Evolutionary conservation across 2,888 invertebrate species (phyloP), one percentile per base, ranked within the genome.

Genomic region (Automeris io): DNA sequence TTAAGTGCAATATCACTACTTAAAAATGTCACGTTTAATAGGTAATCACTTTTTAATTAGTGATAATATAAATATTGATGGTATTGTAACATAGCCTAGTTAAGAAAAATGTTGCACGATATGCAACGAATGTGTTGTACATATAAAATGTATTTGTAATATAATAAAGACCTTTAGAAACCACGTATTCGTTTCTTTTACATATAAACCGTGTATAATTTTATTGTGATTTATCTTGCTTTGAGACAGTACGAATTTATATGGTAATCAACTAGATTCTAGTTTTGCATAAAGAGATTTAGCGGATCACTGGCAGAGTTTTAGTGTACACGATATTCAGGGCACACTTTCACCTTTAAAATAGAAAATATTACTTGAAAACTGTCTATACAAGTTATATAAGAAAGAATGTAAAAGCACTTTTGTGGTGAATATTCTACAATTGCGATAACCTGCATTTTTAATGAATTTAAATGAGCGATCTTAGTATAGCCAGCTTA

Each of bases 111-210:
- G 65, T 59, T 34, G 18, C 32, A 57, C 55, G 61, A 57, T 50
- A 58, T 70, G 69, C 70, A 70, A 69, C 67, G 65, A 68, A 57
- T 57, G 59, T 55, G 54, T 54, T 85, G 85, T 85, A 85, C 70
- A 85, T 85, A 86, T 76, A 65, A 29, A 13, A 29, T 78, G 82
- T 80, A 85, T 78, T 76, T 80, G 80, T 83, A 81, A 70, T 74
- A 71, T 82, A 82, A 69, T 73, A 81, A 83, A 83, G 71, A 80
- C 71, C 74, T 72, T 81, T 82, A 83, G 83, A 82, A 83, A 71
- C 59, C 62, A 63, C 49, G 40, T 8, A 29, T 35, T 39, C 37
- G 37, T 54, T 49, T 54, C 47, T 37, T 3, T 33, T 34, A 19
- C 37, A 43, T 40, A 25, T 35, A 35, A 22, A 36, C 39, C 33